Percentiles rank a stretch among this genome's conserved stretches.
These are phyloP conservation scores for Calliopum simillimum DNA, from an alignment of 2,888 invertebrate species.

Conservation along the genomic window DNA sequence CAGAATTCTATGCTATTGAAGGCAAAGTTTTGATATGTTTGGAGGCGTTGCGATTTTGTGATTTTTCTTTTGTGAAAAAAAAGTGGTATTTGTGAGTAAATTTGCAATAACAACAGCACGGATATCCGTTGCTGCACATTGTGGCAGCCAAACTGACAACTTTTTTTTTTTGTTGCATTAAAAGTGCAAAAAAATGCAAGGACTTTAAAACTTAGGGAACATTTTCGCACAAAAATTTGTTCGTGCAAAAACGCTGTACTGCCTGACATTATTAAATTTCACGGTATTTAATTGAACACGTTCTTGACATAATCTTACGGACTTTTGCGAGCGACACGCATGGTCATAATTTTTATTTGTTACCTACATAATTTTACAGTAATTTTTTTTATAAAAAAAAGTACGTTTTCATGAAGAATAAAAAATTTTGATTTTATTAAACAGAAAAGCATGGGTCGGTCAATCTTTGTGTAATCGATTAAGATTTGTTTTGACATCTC, in stretches of 20 bases:
- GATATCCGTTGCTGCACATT: conserved; percentile 20
- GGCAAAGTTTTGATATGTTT: neutral
- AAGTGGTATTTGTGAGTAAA: neutral
- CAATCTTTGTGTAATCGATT: too few relatives aligned
- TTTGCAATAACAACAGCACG: conserved; percentile 9
- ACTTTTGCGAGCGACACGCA: neutral
- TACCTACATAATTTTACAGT: neutral
- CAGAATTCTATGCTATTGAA: too few relatives aligned
- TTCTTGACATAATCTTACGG: too few relatives aligned
- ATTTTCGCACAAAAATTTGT: neutral
- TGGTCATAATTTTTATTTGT: neutral
- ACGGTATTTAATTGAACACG: conserved; percentile 60
- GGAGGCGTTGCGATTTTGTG: neutral
- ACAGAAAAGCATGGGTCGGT: too few relatives aligned
- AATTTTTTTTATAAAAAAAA: neutral
- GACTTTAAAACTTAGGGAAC: neutral
- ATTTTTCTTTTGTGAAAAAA: conserved; percentile 5
- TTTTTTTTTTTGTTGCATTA: too few relatives aligned
- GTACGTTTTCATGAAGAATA: conserved; percentile 11
- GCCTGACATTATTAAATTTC: conserved; percentile 58
- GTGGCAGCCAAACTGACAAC: neutral
- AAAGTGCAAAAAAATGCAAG: neutral
- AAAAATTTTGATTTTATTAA: too few relatives aligned
- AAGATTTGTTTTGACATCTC: too few relatives aligned
- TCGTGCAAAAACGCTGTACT: too few relatives aligned